These are phyloP conservation scores for Listronotus bonariensis DNA, from an alignment of 1,140 invertebrate genomes.

Conservation along the genomic window DNA sequence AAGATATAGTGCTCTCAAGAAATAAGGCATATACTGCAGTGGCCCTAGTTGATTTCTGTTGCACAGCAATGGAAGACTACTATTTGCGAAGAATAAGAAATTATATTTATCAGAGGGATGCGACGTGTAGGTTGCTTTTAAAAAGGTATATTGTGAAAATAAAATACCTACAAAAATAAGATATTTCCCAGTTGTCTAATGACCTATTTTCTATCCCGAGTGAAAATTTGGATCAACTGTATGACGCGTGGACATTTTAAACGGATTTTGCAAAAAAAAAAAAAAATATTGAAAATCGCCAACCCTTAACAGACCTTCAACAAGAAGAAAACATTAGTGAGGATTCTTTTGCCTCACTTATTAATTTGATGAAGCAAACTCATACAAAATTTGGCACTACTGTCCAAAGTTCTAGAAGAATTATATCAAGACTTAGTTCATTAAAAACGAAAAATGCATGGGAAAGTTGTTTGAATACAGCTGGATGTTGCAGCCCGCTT, in stretches of 20 bases:
- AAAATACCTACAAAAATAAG: slow-evolving; percentile 9
- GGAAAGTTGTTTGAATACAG: slow-evolving; percentile 19
- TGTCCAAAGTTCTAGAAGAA: slow-evolving; percentile 3
- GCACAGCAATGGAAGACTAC: slow-evolving; percentile 22
- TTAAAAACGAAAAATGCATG: slow-evolving; percentile 15
- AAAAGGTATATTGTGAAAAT: slow-evolving; percentile 8
- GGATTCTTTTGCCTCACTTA: background rate
- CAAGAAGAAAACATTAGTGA: background rate
- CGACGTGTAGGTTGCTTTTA: slow-evolving; percentile 5
- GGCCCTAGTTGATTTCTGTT: slow-evolving; percentile 17
- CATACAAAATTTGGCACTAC: slow-evolving; percentile 14
- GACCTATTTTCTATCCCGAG: slow-evolving; percentile 7
- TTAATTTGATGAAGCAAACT: slow-evolving; percentile 7
- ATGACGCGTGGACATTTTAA: slow-evolving; percentile 17
- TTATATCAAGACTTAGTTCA: slow-evolving; percentile 6
- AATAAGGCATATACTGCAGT: no score
- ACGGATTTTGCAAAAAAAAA: slow-evolving; percentile 15
- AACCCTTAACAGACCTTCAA: background rate
- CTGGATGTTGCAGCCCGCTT: background rate
- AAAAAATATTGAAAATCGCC: background rate
- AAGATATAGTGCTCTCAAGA: no score
- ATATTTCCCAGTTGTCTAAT: background rate
- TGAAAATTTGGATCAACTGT: slow-evolving; percentile 2
- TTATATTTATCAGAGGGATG: slow-evolving; percentile 12
- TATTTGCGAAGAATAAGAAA: slow-evolving; percentile 15